phyloP scores from a whole-genome alignment of 2,113 vertebrate species.

The Scytalopus superciliaris region DNA sequence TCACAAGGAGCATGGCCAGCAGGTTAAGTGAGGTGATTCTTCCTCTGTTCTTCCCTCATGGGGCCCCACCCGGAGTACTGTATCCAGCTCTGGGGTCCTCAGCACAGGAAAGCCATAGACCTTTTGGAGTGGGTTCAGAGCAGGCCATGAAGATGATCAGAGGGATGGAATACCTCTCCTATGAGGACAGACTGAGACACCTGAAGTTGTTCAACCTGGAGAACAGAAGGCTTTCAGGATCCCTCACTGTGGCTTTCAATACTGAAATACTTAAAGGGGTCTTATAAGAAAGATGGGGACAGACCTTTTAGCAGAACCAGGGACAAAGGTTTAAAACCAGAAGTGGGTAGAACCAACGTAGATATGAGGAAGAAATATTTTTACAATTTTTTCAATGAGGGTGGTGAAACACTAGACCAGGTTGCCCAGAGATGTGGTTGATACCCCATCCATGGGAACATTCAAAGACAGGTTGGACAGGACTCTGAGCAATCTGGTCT shows the following conservation, averaged over 20 bases:
- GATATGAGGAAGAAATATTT: not conserved
- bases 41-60: not conserved
- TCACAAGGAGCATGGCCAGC: accelerated
- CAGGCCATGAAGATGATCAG: not conserved
- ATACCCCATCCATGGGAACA: not conserved
- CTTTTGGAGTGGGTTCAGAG: not conserved
- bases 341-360: not conserved
- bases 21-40: not conserved
- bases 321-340: not conserved
- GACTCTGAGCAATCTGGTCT: not conserved
- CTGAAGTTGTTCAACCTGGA: not conserved
- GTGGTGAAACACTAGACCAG: not conserved
- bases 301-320: not conserved
- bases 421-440: not conserved
- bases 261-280: not conserved
- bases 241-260: not conserved
- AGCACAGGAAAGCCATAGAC: not conserved
- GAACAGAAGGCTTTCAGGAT: not conserved
- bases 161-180: not conserved
- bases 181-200: not conserved
- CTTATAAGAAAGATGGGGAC: not conserved
- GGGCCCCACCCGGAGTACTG: too few relatives aligned
- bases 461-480: not conserved
- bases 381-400: accelerated
- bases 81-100: not conserved